phyloP scores from a whole-genome alignment of 2,113 vertebrate genomes.

The Carassius carassius region DNA sequence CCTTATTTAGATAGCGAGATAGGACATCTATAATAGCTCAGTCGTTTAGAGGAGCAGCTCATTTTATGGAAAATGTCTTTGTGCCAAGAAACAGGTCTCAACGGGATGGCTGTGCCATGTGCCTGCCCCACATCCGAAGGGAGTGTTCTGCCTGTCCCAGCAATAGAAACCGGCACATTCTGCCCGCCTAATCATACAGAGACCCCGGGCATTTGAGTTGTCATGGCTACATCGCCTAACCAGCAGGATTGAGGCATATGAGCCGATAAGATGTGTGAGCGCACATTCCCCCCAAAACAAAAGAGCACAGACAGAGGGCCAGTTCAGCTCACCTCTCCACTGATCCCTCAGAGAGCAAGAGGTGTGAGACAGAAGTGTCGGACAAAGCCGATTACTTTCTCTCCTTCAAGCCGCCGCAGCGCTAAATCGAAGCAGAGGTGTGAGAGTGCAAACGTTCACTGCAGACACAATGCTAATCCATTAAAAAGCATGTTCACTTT shows the following conservation, averaged over 20 bases:
- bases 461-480: background rate
- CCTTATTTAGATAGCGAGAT: background rate
- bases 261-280: slow-evolving; percentile 32
- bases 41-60: background rate
- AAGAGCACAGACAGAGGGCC: background rate
- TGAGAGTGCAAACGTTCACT: background rate
- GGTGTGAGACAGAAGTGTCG: slow-evolving; percentile 16
- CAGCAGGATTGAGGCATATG: slow-evolving; percentile 43
- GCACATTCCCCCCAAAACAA: slow-evolving; percentile 29
- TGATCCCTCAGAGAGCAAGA: background rate
- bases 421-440: slow-evolving; percentile 11
- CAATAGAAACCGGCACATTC: slow-evolving; percentile 20
- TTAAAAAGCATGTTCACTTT: slow-evolving; percentile 21
- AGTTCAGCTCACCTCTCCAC: slow-evolving; percentile 22
- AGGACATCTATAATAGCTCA: background rate
- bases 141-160: background rate
- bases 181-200: slow-evolving; percentile 47
- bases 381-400: slow-evolving; percentile 21
- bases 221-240: slow-evolving; percentile 51
- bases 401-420: slow-evolving; percentile 14
- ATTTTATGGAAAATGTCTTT: slow-evolving; percentile 2
- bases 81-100: background rate
- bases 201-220: slow-evolving; percentile 52
- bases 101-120: background rate
- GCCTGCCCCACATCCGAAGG: background rate